Base-by-base conservation (phyloP, 1,140 invertebrate species). In the Gonatopus flavifemur region DNA sequence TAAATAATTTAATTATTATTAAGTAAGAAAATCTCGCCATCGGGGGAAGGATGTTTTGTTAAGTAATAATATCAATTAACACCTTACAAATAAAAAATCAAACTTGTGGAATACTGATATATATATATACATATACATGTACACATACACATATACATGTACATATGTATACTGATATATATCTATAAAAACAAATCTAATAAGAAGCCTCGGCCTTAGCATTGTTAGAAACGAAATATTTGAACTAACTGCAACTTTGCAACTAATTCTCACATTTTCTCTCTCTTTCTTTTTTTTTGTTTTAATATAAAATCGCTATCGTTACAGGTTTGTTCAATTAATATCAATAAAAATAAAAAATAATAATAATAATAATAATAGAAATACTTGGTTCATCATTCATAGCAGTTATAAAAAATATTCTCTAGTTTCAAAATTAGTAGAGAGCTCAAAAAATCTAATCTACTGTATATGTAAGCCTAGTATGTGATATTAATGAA, bases 321-420 rank as follows among this genome's bases (percentile, higher is more conserved):
- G 22, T 56, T 62, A 66, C n/a, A 53, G 49, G 46, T 57, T 59
- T 59, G 58, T 62, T 62, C 39, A 49, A 65, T 66, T 62, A 53
- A 59, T 67, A 63, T 72, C 57, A 60, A 65, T 72, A 68, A 66
- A 69, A 73, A 68, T 47, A n/a, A n/a, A n/a, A n/a, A 49, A 50
- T 39, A 21, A 48, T 52, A 19, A 38, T 52, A 46, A 19, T 35
- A 39, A 15, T 49, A 28, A 49, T 54, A 72, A 75, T 75, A 77
- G 67, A 70, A 75, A 75, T 77, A 76, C 66, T 76, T 66, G 65
- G 57, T 52, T 68, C 59, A 64, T 57, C 32, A 59, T 69, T 69
- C 57, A 57, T 70, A 64, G 63, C 67, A 60, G 66, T 77, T 75
- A 75, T 65, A 76, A 77, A 67, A 75, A 77, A 76, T 74, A 77